Evolutionary conservation across 2,113 vertebrate genomes (phyloP).

Genomic region (Eptesicus fuscus): DNA sequence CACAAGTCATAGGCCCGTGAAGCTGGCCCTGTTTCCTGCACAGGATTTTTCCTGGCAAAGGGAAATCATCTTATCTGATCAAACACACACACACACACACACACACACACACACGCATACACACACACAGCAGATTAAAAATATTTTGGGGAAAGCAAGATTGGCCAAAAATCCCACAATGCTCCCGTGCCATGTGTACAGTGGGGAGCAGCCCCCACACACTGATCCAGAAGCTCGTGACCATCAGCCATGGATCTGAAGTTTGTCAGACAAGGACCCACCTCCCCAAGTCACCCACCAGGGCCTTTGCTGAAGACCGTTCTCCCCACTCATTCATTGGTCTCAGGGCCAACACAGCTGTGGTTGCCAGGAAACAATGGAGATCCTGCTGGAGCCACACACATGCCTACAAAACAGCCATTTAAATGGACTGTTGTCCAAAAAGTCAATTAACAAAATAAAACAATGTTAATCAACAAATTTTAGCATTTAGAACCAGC

Average conservation of each 20-base stretch:
- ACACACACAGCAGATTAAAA: not conserved
- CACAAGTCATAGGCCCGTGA: not conserved
- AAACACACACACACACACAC: not conserved
- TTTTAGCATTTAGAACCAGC: conserved; percentile 33
- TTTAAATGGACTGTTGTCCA: conserved; percentile 31
- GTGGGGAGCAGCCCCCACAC: not conserved
- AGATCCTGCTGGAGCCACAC: not conserved
- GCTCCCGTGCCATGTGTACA: not conserved
- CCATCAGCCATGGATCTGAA: not conserved
- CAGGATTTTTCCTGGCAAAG: not conserved
- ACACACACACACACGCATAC: not conserved
- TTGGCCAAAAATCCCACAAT: not conserved
- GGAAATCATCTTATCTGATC: not conserved
- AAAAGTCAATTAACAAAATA: conserved; percentile 56
- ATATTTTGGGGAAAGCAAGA: not conserved
- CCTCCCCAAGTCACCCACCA: not conserved
- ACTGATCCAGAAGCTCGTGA: not conserved
- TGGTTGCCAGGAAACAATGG: conserved; percentile 46
- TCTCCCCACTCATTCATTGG: conserved; percentile 11
- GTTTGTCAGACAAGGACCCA: not conserved
- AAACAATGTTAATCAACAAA: conserved; percentile 58
- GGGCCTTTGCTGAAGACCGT: not conserved
- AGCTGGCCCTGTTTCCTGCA: not conserved
- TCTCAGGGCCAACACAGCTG: conserved; percentile 22
- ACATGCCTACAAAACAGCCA: conserved; percentile 38